Conservation (phyloP, 2,797 vertebrate genomes). For the Eurystomus glaucurus region DNA sequence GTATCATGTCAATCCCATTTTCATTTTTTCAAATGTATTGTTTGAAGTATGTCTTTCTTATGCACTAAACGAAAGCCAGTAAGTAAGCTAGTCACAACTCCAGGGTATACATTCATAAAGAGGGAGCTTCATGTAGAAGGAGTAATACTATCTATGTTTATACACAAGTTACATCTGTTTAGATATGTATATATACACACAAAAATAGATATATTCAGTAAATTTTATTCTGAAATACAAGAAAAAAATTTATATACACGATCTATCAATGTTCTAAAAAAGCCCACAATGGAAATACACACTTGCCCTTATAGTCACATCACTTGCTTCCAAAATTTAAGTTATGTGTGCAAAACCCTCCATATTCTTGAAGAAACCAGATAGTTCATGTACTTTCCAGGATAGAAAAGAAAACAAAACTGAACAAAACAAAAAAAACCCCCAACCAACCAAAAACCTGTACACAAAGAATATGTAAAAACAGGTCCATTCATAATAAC, state of each 20-base stretch:
- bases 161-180: not conserved
- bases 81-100: not conserved
- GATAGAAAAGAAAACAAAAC: not conserved
- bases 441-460: too few relatives aligned
- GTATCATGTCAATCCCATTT: not conserved
- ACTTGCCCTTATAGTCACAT: not conserved
- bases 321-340: not conserved
- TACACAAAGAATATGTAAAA: not conserved
- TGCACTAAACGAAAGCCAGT: not conserved
- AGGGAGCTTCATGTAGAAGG: not conserved
- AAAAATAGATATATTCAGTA: not conserved
- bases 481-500: not conserved
- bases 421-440: not conserved
- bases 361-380: not conserved
- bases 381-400: not conserved
- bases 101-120: not conserved
- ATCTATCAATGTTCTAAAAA: not conserved
- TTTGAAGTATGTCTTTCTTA: not conserved
- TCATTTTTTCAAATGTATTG: not conserved
- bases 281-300: not conserved
- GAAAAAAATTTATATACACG: fast-evolving
- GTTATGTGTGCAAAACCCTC: not conserved
- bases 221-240: not conserved
- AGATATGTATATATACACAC: not conserved
- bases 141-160: not conserved